Evolutionary conservation across 2,888 invertebrate genomes (phyloP), one percentile per base, ranked within the genome.

Genomic region (Drosophila stalkeri): DNA sequence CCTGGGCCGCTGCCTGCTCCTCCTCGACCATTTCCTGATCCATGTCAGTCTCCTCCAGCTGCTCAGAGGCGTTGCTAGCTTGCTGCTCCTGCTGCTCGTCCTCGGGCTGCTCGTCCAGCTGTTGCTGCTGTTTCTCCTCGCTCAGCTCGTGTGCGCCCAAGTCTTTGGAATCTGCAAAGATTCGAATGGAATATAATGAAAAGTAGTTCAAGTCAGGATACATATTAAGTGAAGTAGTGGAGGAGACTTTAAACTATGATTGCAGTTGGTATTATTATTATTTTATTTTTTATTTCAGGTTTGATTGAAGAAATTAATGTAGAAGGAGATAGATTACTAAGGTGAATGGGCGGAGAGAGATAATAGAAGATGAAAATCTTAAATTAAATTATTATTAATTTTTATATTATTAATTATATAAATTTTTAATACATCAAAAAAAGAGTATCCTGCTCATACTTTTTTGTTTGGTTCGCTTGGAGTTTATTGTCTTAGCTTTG

Each of bases 101-200:
- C 56, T 81, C 80, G 39, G 80, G 59, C 39, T 75, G 72, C 41
- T 82, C 59, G 54, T 82, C 77, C 14, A 71, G 64, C 54, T 75
- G 74, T 18, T 82, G 80, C 39, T 86, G 76, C 33, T 59, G 71
- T 75, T 87, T 80, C 68, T 91, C 90, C 66, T 89, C 90, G 72
- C 77, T 83, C 71, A 91, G 77, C 71, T 92, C 92, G 72, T 88
- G 90, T 64, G 91, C 85, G 77, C 82, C 89, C 69, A 92, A 88
- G 83, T 93, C 92, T 91, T 93, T 92, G 91, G 92, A 92, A 91
- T 92, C 92, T 92, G 82, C 52, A 84, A 83, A 1, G 2, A 54
- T 20, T 12, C 2, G 6, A 18, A 52, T 0, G 2, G 8, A 46
- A 14, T 12, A 18, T 43, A 18, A 18, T n/a, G 9, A 18, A 18